Conservation (phyloP, 2,113 vertebrate species). For the Camarhynchus parvulus region DNA sequence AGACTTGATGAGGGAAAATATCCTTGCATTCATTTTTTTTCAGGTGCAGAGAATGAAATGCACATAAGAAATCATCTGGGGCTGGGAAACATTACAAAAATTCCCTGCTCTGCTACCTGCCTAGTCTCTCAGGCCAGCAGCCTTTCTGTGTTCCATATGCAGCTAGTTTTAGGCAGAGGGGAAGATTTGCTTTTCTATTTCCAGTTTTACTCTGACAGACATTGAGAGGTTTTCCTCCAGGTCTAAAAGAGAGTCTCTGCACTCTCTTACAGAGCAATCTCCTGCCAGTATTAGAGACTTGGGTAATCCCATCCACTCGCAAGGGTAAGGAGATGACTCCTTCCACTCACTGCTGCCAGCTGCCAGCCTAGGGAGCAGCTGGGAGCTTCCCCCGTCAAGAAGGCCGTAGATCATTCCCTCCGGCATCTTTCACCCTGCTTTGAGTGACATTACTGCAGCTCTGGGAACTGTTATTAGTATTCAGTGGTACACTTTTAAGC, state of each 20-base stretch:
- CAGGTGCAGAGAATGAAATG: slow-evolving; percentile 40
- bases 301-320: fast-evolving
- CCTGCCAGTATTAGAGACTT: not conserved
- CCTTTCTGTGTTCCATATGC: not conserved
- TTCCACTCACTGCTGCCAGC: not conserved
- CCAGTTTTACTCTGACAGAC: not conserved
- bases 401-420: not conserved
- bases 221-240: not conserved
- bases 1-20: slow-evolving; percentile 78
- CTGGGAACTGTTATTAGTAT: slow-evolving; percentile 69
- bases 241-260: not conserved
- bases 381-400: not conserved
- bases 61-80: not conserved
- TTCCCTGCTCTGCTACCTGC: not conserved
- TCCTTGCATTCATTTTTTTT: slow-evolving; percentile 62
- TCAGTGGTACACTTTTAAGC: slow-evolving; percentile 67
- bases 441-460: slow-evolving; percentile 14
- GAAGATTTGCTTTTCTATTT: slow-evolving; percentile 10
- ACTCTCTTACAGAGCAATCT: not conserved
- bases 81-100: not conserved
- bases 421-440: not conserved
- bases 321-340: not conserved
- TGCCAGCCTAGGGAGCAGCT: not conserved
- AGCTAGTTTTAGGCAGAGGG: slow-evolving; percentile 9
- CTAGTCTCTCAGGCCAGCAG: not conserved